Base-by-base conservation (phyloP, 2,888 invertebrate genomes). In the Eristalinus sepulchralis region DNA sequence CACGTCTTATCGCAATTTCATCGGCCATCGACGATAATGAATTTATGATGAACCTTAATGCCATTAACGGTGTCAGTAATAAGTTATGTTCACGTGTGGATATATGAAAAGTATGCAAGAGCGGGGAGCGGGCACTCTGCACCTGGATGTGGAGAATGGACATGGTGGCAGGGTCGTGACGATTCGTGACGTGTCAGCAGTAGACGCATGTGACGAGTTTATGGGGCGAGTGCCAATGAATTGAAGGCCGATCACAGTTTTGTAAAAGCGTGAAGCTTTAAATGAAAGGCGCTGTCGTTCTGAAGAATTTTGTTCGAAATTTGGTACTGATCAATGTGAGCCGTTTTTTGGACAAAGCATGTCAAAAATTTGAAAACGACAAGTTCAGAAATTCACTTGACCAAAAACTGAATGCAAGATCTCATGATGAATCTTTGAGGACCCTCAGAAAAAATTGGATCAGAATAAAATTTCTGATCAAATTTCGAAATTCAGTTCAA, bases 11-110 rank as follows among this genome's bases (percentile, higher is more conserved):
- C 75, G 34, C n/a, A 17, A 53, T 67, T 53, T 72, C 57, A 75
- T 67, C 59, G 60, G 53, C 36, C 27, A 66, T 82, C 70, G 59
- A 20, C 60, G n/a, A 53, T 66, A 82, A 76, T 76, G 76, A 66
- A 70, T 53, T 64, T 75, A 59, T 59, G 47, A 81, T 81, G 59
- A 75, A 34, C 64, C 64, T 70, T 66, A 70, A 70, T 63, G 62
- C 39, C 20, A 39, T 63, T 59, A 59, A 36, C 24, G 24, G 57
- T 57, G 57, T 66, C n/a, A 47, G 47, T 62, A 60, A 62, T 47
- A 17, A 60, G 22, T 57, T n/a, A 22, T 57, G 57, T 57, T 60
- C 10, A 17, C 24, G 27, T 27, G 17, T 13, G n/a, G 24, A 70
- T 70, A 36, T 36, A 70, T 27, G 55, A 10, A 5, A 13, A 13